Evolutionary conservation across 2,113 vertebrate genomes (phyloP).

Genomic region (Bufo gargarizans): DNA sequence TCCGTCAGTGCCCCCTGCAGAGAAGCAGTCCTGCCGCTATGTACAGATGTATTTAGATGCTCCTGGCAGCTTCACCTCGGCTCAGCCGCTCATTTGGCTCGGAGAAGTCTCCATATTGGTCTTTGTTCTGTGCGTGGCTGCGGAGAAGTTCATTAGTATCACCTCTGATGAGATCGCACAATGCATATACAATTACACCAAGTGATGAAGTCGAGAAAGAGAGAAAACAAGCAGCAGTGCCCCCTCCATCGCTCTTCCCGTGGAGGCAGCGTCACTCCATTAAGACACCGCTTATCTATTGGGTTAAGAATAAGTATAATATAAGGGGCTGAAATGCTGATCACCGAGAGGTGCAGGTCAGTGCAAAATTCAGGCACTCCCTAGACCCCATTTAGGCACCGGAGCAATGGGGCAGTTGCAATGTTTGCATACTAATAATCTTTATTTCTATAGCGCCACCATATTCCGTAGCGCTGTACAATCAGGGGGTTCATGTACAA

Average conservation of each 20-base stretch:
- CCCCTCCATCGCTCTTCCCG: no score
- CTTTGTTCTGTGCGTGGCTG: background rate
- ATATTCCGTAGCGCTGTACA: no score
- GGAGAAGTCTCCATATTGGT: background rate
- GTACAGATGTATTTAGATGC: no score
- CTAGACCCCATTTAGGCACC: no score
- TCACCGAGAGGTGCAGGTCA: background rate
- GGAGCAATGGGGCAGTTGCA: no score
- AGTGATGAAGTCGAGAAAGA: background rate
- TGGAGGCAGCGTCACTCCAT: background rate
- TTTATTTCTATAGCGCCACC: no score
- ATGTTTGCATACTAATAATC: no score
- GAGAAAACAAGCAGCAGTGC: background rate
- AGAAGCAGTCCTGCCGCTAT: no score
- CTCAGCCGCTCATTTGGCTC: background rate
- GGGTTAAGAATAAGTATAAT: background rate
- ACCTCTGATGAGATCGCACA: constrained; percentile 25
- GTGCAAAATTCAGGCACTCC: background rate
- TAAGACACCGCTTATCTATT: background rate
- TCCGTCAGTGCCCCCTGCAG: no score
- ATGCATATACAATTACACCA: constrained; percentile 25
- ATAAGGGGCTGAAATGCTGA: background rate
- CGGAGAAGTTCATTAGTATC: constrained; percentile 8
- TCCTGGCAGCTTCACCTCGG: background rate
- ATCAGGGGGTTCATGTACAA: no score